phyloP scores from a whole-genome alignment of 1,140 invertebrate species.

The Drosophila grimshawi region DNA sequence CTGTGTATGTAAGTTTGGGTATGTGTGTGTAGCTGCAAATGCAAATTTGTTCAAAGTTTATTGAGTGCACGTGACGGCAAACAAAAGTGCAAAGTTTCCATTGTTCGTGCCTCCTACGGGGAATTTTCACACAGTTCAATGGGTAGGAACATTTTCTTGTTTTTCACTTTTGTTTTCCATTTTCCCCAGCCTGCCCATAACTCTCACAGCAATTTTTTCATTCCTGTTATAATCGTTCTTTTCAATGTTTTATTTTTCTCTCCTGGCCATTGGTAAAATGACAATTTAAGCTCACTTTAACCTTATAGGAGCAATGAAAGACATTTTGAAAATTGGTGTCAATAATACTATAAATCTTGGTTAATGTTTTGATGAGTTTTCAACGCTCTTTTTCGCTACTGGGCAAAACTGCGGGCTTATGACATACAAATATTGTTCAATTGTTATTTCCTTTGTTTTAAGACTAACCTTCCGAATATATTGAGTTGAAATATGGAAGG shows the following conservation, averaged over 20 bases:
- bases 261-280: neutral
- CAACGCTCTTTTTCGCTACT: no score
- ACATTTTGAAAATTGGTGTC: no score
- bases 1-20: slow-evolving; percentile 16
- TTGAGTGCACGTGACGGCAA: slow-evolving; percentile 83
- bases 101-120: slow-evolving; percentile 29
- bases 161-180: slow-evolving; percentile 33
- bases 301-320: no score
- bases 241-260: slow-evolving; percentile 11
- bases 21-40: slow-evolving; percentile 58
- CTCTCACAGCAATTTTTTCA: neutral
- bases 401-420: no score
- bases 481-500: no score
- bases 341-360: no score
- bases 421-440: no score
- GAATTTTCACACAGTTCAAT: neutral
- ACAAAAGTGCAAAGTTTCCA: slow-evolving; percentile 78
- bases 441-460: no score
- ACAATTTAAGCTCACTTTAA: no score
- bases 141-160: slow-evolving; percentile 25
- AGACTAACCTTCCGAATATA: no score
- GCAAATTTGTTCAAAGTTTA: slow-evolving; percentile 84
- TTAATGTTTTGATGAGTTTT: no score
- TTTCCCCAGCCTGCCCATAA: slow-evolving; percentile 8
- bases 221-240: slow-evolving; percentile 5